Conservation (phyloP, 2,888 invertebrate species). For the Apodemia mormo region DNA sequence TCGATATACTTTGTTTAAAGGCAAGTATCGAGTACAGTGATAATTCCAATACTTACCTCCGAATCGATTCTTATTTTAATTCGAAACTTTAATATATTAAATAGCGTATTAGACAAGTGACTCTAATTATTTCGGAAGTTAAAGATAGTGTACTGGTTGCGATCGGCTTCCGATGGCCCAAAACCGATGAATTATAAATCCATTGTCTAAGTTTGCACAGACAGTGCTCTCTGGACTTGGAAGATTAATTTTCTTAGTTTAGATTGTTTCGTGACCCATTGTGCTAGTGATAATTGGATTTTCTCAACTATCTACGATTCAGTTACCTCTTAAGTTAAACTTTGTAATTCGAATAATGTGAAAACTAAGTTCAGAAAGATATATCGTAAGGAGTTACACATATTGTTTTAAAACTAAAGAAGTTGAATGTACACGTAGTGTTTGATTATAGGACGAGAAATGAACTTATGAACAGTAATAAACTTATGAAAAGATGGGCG, state of each 20-base stretch:
- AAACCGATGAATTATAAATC: slow-evolving; percentile 81
- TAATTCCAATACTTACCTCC: background rate
- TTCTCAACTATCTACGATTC: slow-evolving; percentile 75
- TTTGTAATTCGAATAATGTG: slow-evolving; percentile 31
- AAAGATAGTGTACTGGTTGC: slow-evolving; percentile 33
- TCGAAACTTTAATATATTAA: background rate
- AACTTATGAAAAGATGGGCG: too few species aligned
- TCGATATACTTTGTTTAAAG: background rate
- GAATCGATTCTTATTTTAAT: background rate
- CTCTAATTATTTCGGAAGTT: background rate
- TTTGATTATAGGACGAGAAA: background rate
- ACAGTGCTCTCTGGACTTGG: slow-evolving; percentile 76
- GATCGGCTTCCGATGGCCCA: slow-evolving; percentile 61
- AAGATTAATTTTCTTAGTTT: slow-evolving; percentile 83
- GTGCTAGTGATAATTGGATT: slow-evolving; percentile 81
- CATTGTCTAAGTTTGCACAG: slow-evolving; percentile 81
- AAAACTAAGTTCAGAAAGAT: slow-evolving; percentile 13
- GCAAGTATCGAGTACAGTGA: too few species aligned
- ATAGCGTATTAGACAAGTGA: background rate
- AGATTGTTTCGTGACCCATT: slow-evolving; percentile 82
- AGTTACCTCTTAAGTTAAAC: slow-evolving; percentile 65
- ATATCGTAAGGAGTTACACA: slow-evolving; percentile 13
- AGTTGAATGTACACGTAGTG: background rate
- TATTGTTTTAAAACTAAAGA: slow-evolving; percentile 5
- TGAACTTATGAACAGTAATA: too few species aligned